phyloP scores from a whole-genome alignment of 2,888 invertebrate genomes.

The Rhaphigaster nebulosa region DNA sequence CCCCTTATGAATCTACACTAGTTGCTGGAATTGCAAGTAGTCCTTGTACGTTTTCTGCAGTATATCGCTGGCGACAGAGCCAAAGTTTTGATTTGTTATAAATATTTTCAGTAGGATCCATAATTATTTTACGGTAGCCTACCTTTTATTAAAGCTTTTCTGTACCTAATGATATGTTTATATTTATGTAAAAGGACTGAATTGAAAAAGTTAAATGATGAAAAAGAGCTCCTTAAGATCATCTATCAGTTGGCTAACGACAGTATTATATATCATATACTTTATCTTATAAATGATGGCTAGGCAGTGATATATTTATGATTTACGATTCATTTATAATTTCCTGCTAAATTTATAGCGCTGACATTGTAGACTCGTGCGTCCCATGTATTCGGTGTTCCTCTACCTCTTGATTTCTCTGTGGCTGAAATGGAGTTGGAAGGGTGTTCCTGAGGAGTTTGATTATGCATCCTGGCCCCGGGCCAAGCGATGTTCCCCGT shows the following conservation, averaged over 20 bases:
- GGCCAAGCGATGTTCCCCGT: background rate
- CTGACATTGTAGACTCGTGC: background rate
- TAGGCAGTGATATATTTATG: background rate
- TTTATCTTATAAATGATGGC: background rate
- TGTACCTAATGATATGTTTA: too few species aligned
- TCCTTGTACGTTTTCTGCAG: too few species aligned
- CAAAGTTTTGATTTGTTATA: too few species aligned
- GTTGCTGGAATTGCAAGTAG: too few species aligned
- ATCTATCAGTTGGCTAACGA: background rate
- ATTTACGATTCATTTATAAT: conserved; percentile 6
- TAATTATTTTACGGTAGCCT: too few species aligned
- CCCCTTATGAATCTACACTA: too few species aligned
- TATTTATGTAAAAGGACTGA: background rate
- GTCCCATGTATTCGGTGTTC: background rate
- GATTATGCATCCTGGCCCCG: background rate
- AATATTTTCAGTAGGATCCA: too few species aligned
- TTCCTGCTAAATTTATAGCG: background rate
- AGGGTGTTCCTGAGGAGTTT: background rate
- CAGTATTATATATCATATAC: background rate
- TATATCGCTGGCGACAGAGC: too few species aligned
- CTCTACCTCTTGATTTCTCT: background rate
- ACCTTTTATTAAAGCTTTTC: too few species aligned
- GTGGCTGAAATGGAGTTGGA: background rate
- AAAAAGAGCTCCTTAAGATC: background rate
- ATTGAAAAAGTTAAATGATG: background rate